Percentiles rank a stretch among this genome's conserved stretches.
Conservation (phyloP, 2,797 vertebrate genomes). For the Squalus acanthias region DNA sequence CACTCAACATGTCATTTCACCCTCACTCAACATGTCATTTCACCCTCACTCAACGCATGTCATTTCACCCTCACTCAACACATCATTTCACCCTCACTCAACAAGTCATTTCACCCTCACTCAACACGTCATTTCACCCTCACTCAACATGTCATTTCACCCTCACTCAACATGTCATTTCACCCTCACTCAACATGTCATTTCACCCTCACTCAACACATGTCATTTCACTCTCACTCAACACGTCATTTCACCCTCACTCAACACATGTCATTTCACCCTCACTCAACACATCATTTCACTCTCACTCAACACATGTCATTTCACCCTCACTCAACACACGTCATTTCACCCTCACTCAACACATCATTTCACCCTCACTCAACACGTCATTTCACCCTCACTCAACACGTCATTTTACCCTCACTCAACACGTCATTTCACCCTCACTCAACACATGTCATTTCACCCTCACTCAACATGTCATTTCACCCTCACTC, state of each 20-base stretch:
- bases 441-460: not conserved
- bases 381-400: not conserved
- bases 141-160: not conserved
- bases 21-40: too few relatives aligned
- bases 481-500: too few relatives aligned
- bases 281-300: not conserved
- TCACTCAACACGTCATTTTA: not conserved
- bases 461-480: not conserved
- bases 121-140: not conserved
- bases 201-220: not conserved
- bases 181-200: too few relatives aligned
- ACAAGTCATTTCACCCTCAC: not conserved
- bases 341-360: not conserved
- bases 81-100: not conserved
- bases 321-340: not conserved
- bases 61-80: not conserved
- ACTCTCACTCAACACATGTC: not conserved
- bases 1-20: too few relatives aligned
- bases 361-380: not conserved
- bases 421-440: too few relatives aligned
- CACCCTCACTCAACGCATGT: not conserved
- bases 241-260: not conserved
- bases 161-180: not conserved
- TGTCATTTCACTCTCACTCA: too few relatives aligned
- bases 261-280: conserved; percentile 17